These are phyloP conservation scores for Rallus limicola DNA, from an alignment of 2,113 vertebrate genomes.

Conservation along the genomic window DNA sequence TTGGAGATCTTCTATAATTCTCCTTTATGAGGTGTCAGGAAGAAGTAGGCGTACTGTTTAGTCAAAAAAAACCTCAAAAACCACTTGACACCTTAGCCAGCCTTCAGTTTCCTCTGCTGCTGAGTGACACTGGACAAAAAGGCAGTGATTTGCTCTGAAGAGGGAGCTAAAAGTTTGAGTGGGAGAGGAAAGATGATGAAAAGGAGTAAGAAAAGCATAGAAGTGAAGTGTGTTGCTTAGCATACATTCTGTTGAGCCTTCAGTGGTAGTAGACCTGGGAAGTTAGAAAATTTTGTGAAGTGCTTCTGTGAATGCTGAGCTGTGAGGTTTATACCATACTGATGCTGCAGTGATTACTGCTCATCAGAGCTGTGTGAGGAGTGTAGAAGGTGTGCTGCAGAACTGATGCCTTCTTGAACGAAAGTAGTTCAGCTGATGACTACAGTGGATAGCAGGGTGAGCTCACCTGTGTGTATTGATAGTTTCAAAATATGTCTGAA, in stretches of 20 bases:
- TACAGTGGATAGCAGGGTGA: not conserved
- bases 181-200: not conserved
- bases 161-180: not conserved
- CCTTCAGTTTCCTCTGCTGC: not conserved
- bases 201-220: not conserved
- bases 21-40: not conserved
- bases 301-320: not conserved
- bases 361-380: not conserved
- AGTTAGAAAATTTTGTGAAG: not conserved
- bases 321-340: not conserved
- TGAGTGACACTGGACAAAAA: not conserved
- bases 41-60: not conserved
- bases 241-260: not conserved
- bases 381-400: not conserved
- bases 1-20: not conserved
- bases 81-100: not conserved
- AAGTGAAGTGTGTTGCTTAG: not conserved
- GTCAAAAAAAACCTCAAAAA: not conserved
- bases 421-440: not conserved
- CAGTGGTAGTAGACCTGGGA: not conserved
- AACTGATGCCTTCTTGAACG: not conserved
- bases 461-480: not conserved
- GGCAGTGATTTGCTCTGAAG: not conserved
- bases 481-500: not conserved
- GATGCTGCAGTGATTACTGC: not conserved